Base-by-base conservation (phyloP, 2,888 invertebrate genomes). In the Mamestra brassicae region DNA sequence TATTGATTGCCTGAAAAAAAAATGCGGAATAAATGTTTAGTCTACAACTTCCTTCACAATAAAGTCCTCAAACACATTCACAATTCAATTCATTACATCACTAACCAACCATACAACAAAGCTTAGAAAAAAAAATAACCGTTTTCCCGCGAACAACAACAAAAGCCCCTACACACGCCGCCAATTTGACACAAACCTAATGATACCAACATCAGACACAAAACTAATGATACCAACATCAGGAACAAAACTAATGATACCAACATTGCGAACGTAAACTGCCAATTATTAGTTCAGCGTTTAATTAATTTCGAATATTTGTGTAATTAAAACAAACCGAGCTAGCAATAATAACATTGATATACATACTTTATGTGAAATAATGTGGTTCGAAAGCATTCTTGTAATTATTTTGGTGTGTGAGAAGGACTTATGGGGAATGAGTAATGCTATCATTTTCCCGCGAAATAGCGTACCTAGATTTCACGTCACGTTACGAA, bases 321-420 rank as follows among this genome's bases (percentile, higher is more conserved):
- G 78, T 81, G 75, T 84, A 73, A 79, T 77, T 74, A 86, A 84
- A 81, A 84, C 65, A 68, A 64, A 73, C 66, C 60, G 58, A 68
- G 38, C 47, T 55, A 54, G 57, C 52, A 66, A 64, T 83, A 54
- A 74, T 74, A 60, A 42, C 58, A 72, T 54, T 70, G 63, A 76
- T 65, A 67, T 42, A 7, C 42, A 65, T 26, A 67, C 55, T 70
- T 54, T 58, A 66, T 15, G 58, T 72, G 8, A 13, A 70, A 61
- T 71, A 74, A 55, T 71, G 38, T 61, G n/a, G 47, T 15, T 11
- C 15, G 2, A 11, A 4, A 68, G 36, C 58, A 55, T 57, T 71
- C 65, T 45, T 17, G 5, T 61, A 50, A 54, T 63, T 62, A 72
- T 54, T 54, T 50, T 36, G 50, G n/a, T 45, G 61, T n/a, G 26